Evolutionary conservation across 2,888 invertebrate genomes (phyloP).

Genomic region (Thymelicus acteon): DNA sequence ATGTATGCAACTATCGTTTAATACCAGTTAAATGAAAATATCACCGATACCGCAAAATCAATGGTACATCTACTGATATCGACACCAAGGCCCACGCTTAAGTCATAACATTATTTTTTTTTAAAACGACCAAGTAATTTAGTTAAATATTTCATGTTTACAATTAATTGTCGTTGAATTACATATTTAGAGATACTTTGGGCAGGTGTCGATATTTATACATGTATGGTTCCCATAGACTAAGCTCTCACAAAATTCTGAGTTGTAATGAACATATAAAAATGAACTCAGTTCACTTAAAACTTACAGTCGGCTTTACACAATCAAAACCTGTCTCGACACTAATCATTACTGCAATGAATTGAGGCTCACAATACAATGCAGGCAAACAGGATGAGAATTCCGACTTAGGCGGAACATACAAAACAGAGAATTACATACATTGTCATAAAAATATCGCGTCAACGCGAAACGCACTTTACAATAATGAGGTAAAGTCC

Average conservation of each 20-base stretch:
- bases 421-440: slow-evolving; percentile 17
- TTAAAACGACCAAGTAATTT: too few relatives aligned
- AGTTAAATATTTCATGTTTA: too few relatives aligned
- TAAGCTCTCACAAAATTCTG: background rate
- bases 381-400: slow-evolving; percentile 9
- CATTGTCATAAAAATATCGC: slow-evolving; percentile 25
- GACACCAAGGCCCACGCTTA: too few relatives aligned
- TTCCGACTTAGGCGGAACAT: slow-evolving; percentile 27
- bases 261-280: slow-evolving; percentile 15
- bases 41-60: background rate
- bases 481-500: slow-evolving; percentile 16
- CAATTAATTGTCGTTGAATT: too few relatives aligned
- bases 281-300: slow-evolving; percentile 20
- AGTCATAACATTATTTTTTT: too few relatives aligned
- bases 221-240: background rate
- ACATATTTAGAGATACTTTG: too few relatives aligned
- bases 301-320: slow-evolving; percentile 11
- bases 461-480: slow-evolving; percentile 19
- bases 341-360: background rate
- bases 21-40: background rate
- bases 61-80: background rate
- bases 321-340: slow-evolving; percentile 14
- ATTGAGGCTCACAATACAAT: slow-evolving; percentile 1
- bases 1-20: background rate
- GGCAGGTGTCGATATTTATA: background rate